A percentile compares a stretch with the other conserved stretches of the same genome.
Conservation (phyloP, 2,113 vertebrate species). For the Mixornis gularis region DNA sequence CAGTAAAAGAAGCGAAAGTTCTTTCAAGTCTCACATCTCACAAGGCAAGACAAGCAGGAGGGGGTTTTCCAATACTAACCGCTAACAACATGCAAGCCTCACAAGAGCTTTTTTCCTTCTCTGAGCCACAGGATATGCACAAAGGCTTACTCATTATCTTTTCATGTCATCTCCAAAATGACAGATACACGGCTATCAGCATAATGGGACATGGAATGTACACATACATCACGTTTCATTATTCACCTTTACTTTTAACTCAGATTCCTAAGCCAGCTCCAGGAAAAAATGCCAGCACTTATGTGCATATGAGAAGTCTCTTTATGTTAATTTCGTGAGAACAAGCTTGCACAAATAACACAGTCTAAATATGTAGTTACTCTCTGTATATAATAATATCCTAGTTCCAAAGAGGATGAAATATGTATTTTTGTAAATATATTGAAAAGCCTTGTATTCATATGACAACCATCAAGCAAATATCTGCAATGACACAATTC, state of each 20-base stretch:
- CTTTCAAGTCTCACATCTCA: slow-evolving; percentile 40
- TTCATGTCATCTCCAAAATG: slow-evolving; percentile 21
- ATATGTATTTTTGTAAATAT: not conserved
- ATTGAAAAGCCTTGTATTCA: not conserved
- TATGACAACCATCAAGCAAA: not conserved
- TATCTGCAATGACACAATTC: not conserved
- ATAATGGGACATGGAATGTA: not conserved
- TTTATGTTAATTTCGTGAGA: not conserved
- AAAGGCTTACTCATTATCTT: slow-evolving; percentile 10
- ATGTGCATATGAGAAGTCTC: not conserved
- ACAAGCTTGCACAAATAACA: slow-evolving; percentile 4
- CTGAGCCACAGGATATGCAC: not conserved
- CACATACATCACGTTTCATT: not conserved
- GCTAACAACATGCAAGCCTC: not conserved
- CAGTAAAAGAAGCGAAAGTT: slow-evolving; percentile 42
- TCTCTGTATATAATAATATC: not conserved
- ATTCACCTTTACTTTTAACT: slow-evolving; percentile 19
- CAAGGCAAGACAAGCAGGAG: slow-evolving; percentile 12
- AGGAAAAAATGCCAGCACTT: slow-evolving; percentile 6
- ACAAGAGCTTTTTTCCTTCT: not conserved
- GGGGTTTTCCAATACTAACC: not conserved
- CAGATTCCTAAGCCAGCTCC: not conserved
- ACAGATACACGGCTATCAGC: not conserved
- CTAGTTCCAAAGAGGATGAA: not conserved
- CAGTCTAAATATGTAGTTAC: not conserved